Percentiles rank a stretch among this genome's conserved stretches.
Conservation (phyloP, 2,888 invertebrate genomes). For the Andrena minutula region DNA sequence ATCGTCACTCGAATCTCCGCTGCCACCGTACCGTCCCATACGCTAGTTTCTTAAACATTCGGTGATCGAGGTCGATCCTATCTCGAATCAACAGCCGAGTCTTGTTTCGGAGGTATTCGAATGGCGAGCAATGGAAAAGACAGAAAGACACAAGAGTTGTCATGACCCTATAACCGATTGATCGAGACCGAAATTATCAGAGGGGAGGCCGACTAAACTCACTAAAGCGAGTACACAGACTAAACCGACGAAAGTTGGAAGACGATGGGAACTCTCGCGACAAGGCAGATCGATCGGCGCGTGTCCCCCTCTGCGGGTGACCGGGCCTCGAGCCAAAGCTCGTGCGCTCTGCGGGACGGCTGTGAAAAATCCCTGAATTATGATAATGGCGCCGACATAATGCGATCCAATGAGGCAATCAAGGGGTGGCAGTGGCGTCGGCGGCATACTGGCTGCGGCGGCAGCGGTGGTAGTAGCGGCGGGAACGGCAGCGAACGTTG, state of each 20-base stretch:
- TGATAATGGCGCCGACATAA: slow-evolving; percentile 84
- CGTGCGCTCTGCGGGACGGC: slow-evolving; percentile 74
- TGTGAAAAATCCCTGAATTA: slow-evolving; percentile 84
- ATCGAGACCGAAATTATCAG: not conserved
- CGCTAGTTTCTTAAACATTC: not conserved
- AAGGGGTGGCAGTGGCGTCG: slow-evolving; percentile 78
- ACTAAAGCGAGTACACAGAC: too few relatives aligned
- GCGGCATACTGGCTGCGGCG: slow-evolving; percentile 51
- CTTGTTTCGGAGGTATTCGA: not conserved
- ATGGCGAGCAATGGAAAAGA: not conserved
- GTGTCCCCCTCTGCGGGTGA: slow-evolving; percentile 68
- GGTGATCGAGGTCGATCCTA: not conserved
- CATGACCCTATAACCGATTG: too few relatives aligned
- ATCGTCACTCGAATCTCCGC: too few relatives aligned
- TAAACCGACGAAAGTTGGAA: slow-evolving; percentile 34
- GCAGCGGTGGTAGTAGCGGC: slow-evolving; percentile 38
- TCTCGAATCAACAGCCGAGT: too few relatives aligned
- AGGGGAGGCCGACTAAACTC: slow-evolving; percentile 13
- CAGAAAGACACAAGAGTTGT: too few relatives aligned
- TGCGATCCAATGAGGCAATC: slow-evolving; percentile 85
- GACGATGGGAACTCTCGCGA: slow-evolving; percentile 48
- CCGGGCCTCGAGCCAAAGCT: slow-evolving; percentile 77
- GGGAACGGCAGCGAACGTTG: slow-evolving; percentile 57
- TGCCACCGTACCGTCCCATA: too few relatives aligned
- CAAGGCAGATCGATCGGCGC: slow-evolving; percentile 68